Conservation (phyloP, 2,888 invertebrate genomes). For the Panopea generosa region DNA sequence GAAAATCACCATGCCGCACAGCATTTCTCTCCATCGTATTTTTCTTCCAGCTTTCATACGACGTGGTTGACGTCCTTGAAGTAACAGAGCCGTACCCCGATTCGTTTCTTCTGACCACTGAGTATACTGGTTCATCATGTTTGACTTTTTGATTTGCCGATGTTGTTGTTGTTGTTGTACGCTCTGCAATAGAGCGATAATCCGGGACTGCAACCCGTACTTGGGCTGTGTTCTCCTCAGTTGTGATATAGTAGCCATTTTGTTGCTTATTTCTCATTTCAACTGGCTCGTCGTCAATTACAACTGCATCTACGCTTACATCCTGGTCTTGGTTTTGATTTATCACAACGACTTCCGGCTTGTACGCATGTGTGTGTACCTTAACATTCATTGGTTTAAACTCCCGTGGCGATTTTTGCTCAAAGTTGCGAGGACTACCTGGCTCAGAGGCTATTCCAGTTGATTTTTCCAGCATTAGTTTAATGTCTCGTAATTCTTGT, state of each 20-base stretch:
- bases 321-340: not conserved
- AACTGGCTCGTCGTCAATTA: constrained; percentile 37
- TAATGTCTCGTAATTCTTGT: constrained; percentile 73
- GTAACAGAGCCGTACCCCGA: constrained; percentile 27
- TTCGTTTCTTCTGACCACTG: constrained; percentile 9
- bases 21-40: constrained; percentile 45
- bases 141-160: constrained; percentile 1
- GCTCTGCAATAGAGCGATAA: constrained; percentile 42
- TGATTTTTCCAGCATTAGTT: constrained; percentile 71
- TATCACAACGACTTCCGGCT: constrained; percentile 9
- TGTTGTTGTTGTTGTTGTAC: not conserved
- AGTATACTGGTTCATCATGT: not conserved
- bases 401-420: constrained; percentile 28
- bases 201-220: constrained; percentile 56
- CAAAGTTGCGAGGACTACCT: constrained; percentile 20
- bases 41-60: constrained; percentile 58
- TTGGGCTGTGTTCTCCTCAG: constrained; percentile 12
- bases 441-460: constrained; percentile 63
- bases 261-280: constrained; percentile 2
- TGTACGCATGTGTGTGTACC: constrained; percentile 32
- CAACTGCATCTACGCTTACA: constrained; percentile 33
- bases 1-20: constrained; percentile 36
- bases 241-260: constrained; percentile 30
- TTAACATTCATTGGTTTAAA: constrained; percentile 40
- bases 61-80: constrained; percentile 19